Evolutionary conservation across 2,888 invertebrate genomes (phyloP).

Genomic region (Caenorhabditis sp.): DNA sequence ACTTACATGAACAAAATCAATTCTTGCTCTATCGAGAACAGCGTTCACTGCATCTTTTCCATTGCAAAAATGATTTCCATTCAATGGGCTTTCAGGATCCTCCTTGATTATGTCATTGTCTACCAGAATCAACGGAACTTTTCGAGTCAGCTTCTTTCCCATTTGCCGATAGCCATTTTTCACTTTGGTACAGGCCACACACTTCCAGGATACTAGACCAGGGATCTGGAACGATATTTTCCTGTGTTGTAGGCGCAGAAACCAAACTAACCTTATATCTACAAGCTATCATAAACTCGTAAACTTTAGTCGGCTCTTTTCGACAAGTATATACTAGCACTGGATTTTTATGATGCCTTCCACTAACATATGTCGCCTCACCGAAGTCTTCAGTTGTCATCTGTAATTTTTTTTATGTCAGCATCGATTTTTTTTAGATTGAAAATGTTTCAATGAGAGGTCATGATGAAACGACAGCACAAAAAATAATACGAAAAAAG

Average conservation of each 20-base stretch:
- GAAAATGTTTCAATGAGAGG: no score
- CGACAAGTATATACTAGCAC: slow-evolving; percentile 47
- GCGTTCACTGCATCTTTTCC: slow-evolving; percentile 56
- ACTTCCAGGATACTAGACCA: slow-evolving; percentile 66
- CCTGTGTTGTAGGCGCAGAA: not conserved
- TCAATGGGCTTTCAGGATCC: slow-evolving; percentile 60
- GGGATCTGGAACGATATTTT: slow-evolving; percentile 28
- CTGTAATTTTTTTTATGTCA: slow-evolving; percentile 6
- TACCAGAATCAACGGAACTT: slow-evolving; percentile 57
- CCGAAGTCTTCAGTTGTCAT: slow-evolving; percentile 44
- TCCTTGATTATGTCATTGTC: slow-evolving; percentile 67
- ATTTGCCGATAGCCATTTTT: slow-evolving; percentile 56
- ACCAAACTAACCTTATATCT: slow-evolving; percentile 51
- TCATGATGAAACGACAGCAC: no score
- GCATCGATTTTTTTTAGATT: not conserved
- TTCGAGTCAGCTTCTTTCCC: slow-evolving; percentile 38
- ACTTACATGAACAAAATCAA: slow-evolving; percentile 53
- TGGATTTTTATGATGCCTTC: slow-evolving; percentile 53
- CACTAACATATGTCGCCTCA: slow-evolving; percentile 47
- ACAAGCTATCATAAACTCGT: slow-evolving; percentile 60
- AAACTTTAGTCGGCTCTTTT: slow-evolving; percentile 41
- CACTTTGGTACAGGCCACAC: slow-evolving; percentile 46
- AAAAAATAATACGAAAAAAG: not conserved
- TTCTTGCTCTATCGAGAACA: slow-evolving; percentile 47
- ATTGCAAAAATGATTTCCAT: slow-evolving; percentile 63